phyloP scores from a whole-genome alignment of 2,888 invertebrate genomes.

The Myopa testacea region DNA sequence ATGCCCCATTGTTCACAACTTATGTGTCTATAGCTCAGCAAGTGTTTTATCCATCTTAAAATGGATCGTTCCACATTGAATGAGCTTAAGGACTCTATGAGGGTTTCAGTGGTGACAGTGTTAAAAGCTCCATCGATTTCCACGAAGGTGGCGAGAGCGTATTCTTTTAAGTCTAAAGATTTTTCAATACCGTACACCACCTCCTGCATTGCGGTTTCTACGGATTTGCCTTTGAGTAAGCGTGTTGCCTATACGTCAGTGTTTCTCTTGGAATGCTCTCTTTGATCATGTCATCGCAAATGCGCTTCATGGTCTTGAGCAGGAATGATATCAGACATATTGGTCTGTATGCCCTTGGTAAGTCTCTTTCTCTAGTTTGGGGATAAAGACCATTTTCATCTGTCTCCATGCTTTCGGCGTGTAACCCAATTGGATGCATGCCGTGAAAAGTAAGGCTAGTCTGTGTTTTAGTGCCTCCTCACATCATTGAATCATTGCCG shows the following conservation, averaged over 20 bases:
- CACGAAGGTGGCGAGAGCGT: not conserved
- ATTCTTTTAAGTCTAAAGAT: not conserved
- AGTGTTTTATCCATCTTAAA: not conserved
- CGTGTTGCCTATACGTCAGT: not conserved
- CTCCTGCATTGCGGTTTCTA: not conserved
- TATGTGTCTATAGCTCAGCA: not conserved
- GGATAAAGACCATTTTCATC: too few species aligned
- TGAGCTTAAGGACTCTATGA: not conserved
- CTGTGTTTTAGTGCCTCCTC: too few species aligned
- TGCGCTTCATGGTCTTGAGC: too few species aligned
- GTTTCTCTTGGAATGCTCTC: not conserved
- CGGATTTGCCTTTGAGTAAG: not conserved
- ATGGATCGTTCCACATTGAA: not conserved
- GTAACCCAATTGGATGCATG: too few species aligned
- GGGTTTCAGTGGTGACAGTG: not conserved
- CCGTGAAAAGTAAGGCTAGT: too few species aligned
- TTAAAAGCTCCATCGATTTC: not conserved
- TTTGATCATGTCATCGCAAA: not conserved
- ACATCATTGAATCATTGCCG: too few species aligned
- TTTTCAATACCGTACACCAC: not conserved
- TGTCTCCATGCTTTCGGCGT: too few species aligned
- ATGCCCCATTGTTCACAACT: conserved; percentile 2
- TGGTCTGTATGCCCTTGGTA: not conserved
- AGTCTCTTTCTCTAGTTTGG: not conserved
- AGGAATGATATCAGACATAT: not conserved